Evolutionary conservation across 2,113 vertebrate genomes (phyloP), one percentile per base, ranked within the genome.

Genomic region (Crotophaga sulcirostris): DNA sequence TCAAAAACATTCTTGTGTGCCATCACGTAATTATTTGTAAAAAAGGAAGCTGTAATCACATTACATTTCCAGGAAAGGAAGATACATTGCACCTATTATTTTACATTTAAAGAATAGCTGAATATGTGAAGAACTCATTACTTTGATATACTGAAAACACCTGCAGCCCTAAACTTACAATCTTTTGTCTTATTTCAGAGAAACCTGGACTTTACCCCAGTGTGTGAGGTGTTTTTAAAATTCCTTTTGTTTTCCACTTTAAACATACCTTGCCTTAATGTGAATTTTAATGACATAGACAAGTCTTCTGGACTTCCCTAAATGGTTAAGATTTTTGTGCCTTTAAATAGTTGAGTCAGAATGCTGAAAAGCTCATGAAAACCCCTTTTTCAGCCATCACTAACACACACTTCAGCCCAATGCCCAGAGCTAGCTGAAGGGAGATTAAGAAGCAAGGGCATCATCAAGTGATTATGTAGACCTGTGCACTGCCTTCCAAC

Each of bases 51-150:
- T 84, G 69, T 77, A 97, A 95, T 96, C 81, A 94, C 72, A 86
- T 91, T 76, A 29, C 44, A 13, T 62, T 60, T 88, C 72, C 76
- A 89, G 86, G 23, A 91, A 89, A 54, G 58, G 14, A 90, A 96
- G 84, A 92, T 63, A 42, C 34, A 96, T 83, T 90, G 63, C n/a
- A 44, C 87, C 56, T 90, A 84, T 96, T 97, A 96, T 92, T 90
- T 95, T 95, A 89, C 75, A 89, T 94, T 98, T 97, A 96, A 96
- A 79, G n/a, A 94, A 78, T 92, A 97, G 97, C 81, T 93, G 81
- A 96, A 91, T 95, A 89, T 55, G 59, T 85, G 59, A 96, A 94
- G 83, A 94, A 70, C 67, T 89, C 94, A 90, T 97, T 87, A 63
- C 68, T 82, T 21, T 81, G 72, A 95, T 94, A 60, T 70, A 88